Base-by-base conservation (phyloP, 2,888 invertebrate species). In the Alitta virens region DNA sequence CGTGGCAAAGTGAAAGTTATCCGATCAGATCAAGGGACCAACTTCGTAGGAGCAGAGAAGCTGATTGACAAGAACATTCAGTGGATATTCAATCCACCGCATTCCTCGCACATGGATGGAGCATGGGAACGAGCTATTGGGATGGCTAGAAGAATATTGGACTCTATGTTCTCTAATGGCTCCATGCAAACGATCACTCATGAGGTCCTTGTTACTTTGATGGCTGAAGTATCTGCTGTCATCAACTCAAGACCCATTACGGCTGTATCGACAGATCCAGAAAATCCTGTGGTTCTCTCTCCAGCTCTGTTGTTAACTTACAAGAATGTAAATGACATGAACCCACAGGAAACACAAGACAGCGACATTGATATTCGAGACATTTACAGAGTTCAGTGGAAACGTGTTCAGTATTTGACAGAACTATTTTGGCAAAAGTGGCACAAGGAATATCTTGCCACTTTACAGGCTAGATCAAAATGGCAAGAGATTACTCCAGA, bases 71-170 rank as follows among this genome's bases (percentile, higher is more conserved):
- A 38, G 21, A 3, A 27, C 1, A 21, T 49, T 18, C 46, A 63
- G 43, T 57, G 7, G 16, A 25, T 57, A 27, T n/a, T 66, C 59
- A 73, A 71, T 61, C 67, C 68, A 7, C 71, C 73, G 5, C 50
- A 51, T 27, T 66, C 73, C 1, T 69, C 68, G 38, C 72, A 73
- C 56, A 68, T 69, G 65, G 71, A 70, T 26, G 72, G 71, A 16
- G 65, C 68, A 1, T 73, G 71, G 72, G 74, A 74, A 51, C 21
- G 72, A 16, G 70, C 69, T 50, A 73, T 74, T 21, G 51, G 71
- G 18, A 60, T 68, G 18, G 62, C 70, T 2, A 51, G 70, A 24
- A 67, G 60, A 61, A 65, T 70, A 2, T 56, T 71, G 9, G 18
- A 57, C 12, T 27, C 42, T 9, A 55, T 70, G 2, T 33, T 73